A percentile compares a stretch with the other conserved stretches of the same genome.
Conservation (phyloP, 2,888 invertebrate species). For the Hylaea fasciaria region DNA sequence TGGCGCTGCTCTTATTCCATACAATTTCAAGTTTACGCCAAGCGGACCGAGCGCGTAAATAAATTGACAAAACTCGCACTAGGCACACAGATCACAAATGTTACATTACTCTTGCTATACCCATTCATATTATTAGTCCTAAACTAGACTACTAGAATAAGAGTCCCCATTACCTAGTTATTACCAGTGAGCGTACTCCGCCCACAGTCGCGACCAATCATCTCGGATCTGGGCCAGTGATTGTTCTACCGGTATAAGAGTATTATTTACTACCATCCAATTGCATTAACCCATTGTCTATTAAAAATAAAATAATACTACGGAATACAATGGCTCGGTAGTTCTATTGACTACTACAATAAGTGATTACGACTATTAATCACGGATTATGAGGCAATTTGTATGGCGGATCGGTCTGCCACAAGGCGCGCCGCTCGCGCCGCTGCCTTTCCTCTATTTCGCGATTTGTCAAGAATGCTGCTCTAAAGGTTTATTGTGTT, state of each 20-base stretch:
- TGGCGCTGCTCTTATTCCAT: no score
- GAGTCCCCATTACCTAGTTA: conserved; percentile 25
- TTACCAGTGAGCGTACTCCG: conserved; percentile 28
- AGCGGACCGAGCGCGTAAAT: no score
- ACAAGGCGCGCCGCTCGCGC: conserved; percentile 27
- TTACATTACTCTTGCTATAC: no score
- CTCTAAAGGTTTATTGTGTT: background rate
- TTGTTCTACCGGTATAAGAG: conserved; percentile 31
- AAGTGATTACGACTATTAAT: conserved; percentile 34
- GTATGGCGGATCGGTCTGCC: conserved; percentile 21
- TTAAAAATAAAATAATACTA: conserved; percentile 16
- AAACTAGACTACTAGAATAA: conserved; percentile 15
- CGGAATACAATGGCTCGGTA: conserved; percentile 22
- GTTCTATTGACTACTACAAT: conserved; percentile 27
- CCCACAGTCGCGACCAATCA: conserved; percentile 25
- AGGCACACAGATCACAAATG: no score
- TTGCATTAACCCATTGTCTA: conserved; percentile 13
- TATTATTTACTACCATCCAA: conserved; percentile 7
- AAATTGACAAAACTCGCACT: no score
- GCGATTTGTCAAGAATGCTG: conserved; percentile 10
- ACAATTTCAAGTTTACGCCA: no score
- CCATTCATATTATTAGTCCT: conserved; percentile 5
- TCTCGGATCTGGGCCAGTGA: conserved; percentile 31
- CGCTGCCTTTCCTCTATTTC: conserved; percentile 21
- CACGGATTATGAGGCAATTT: conserved; percentile 37